Base-by-base conservation (phyloP, 2,797 vertebrate species). In the Okamejei kenojei region DNA sequence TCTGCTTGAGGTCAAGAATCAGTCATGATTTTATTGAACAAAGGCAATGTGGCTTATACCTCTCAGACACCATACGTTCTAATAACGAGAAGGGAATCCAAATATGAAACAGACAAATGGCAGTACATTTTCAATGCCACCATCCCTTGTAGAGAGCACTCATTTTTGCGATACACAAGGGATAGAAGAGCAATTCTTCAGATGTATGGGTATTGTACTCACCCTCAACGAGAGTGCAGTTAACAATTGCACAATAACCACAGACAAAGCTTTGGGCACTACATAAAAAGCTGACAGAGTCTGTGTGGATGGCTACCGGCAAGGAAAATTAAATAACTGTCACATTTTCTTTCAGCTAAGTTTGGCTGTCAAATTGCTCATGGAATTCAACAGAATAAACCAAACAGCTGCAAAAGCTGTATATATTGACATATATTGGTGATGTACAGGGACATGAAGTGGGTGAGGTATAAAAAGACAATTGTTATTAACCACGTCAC, bases 361-460 rank as follows among this genome's bases (percentile, higher is more conserved):
- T 68, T 65, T 71, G 58, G 19, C 32, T 90, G 86, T 35, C 86
- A 90, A 90, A 71, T 90, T 71, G n/a, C 86, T 21, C 86, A 90
- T 15, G 71, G 65, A 90, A 65, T 90, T 65, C 32, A 71, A 23
- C n/a, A 71, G 65, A 65, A 9, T 71, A 10, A 5, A 71, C 21
- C 23, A 35, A 32, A 90, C 17, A 71, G 65, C 29, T 90, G 32
- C 32, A 38, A 84, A 84, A 26, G 38, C 19, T 68, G 45, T 54
- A 8, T 38, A 90, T 71, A 71, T 90, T 32, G 10, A 29, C 63
- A 23, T 21, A 90, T 32, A 68, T 38, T 11, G n/a, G 38, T 90
- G 86, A 38, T 8, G 71, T 8, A 35, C 10, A n/a, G 38, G n/a
- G 35, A 35, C 1, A 19, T 7, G 26, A n/a, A 1, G 86, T 90